phyloP scores from a whole-genome alignment of 1,140 invertebrate species.

The Pachyrhynchus sulphureomaculatus region DNA sequence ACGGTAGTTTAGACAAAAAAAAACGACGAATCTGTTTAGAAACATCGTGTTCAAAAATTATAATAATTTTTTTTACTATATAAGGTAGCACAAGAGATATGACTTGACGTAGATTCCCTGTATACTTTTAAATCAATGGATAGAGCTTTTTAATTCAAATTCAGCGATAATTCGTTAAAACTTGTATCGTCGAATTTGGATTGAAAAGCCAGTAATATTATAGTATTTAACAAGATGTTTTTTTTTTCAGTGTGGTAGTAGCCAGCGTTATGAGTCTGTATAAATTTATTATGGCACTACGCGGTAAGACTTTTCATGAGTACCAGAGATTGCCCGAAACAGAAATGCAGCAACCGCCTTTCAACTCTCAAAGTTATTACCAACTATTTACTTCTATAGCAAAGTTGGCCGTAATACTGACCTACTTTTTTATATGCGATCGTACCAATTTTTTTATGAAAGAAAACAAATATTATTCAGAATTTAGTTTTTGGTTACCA shows the following conservation, averaged over 20 bases:
- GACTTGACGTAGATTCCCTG: too few species aligned
- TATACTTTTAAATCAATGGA: too few species aligned
- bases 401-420: conserved; percentile 84
- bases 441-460: conserved; percentile 99
- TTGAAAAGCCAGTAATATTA: too few species aligned
- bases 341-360: conserved; percentile 34
- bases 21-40: too few species aligned
- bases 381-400: conserved; percentile 69
- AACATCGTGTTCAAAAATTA: too few species aligned
- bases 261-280: conserved; percentile 57
- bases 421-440: conserved; percentile 94
- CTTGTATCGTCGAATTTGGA: too few species aligned
- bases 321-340: conserved; percentile 49
- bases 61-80: too few species aligned
- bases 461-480: conserved; percentile 97
- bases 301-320: conserved; percentile 49
- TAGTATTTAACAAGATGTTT: background rate
- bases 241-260: conserved; percentile 60
- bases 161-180: too few species aligned
- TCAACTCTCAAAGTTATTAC: conserved; percentile 49
- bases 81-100: too few species aligned
- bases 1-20: too few species aligned
- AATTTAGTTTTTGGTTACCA: conserved; percentile 95
- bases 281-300: conserved; percentile 54
- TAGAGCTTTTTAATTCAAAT: too few species aligned